Evolutionary conservation across 1,140 invertebrate genomes (phyloP).

Genomic region (Procambarus clarkii): DNA sequence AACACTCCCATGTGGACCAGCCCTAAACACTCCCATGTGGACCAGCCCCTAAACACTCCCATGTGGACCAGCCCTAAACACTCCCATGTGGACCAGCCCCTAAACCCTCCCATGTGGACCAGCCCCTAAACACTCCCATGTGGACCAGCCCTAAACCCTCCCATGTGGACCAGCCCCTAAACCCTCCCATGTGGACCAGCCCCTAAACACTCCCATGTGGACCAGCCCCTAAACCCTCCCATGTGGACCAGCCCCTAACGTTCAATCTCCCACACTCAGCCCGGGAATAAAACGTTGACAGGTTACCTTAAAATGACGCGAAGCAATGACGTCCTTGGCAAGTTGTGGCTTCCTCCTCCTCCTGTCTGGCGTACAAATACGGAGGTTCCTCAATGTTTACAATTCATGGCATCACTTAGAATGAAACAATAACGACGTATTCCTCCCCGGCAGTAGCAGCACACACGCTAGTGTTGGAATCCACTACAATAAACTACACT

Average conservation of each 20-base stretch:
- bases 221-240: too few relatives aligned
- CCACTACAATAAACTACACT: not conserved
- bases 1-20: too few relatives aligned
- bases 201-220: too few relatives aligned
- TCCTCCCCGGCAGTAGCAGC: not conserved
- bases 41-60: too few relatives aligned
- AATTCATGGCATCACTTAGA: not conserved
- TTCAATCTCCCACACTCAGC: not conserved
- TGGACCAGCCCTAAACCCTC: too few relatives aligned
- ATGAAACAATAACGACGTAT: not conserved
- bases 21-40: too few relatives aligned
- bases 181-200: too few relatives aligned
- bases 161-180: too few relatives aligned
- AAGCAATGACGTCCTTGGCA: not conserved
- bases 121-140: too few relatives aligned
- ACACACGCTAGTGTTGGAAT: not conserved
- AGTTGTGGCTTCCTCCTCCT: not conserved
- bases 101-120: too few relatives aligned
- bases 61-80: too few relatives aligned
- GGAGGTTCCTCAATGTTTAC: not conserved
- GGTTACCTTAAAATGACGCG: not conserved
- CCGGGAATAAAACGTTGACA: not conserved
- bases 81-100: too few relatives aligned
- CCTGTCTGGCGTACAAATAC: not conserved
- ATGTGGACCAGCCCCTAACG: not conserved